Base-by-base conservation (phyloP, 2,888 invertebrate genomes). In the Chydorus sphaericus region DNA sequence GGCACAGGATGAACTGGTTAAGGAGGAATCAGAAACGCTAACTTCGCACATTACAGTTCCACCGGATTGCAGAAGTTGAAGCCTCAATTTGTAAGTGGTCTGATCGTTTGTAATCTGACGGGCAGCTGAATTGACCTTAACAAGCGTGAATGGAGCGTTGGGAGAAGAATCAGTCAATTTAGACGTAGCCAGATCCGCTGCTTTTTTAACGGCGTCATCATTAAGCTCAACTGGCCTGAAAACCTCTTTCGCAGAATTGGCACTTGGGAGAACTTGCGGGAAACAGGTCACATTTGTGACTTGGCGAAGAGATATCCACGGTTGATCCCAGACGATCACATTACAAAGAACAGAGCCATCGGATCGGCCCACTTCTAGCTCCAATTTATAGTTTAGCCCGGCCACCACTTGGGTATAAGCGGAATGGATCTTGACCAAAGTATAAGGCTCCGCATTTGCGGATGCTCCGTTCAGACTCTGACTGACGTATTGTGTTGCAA, bases 371-470 rank as follows among this genome's bases (percentile, higher is more conserved):
- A 54, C 28, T 18, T 38, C 44, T 33, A 54, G 54, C 23, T 39
- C 26, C 54, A 54, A 14, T 20, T 54, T 48, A 26, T 48, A 54
- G 30, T 54, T 54, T 5, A 30, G 4, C 5, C 54, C 54, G 10
- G 54, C 54, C 4, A 54, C 54, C 1, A 54, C 28, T 44, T 55
- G 48, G 6, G 48, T 49, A 8, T 30, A 26, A 1, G 48, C 49
- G n/a, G 61, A 52, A n/a, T 63, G 55, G 39, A 65, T 60, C 26
- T 59, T 55, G 7, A 63, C 62, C 1, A 65, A 28, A 38, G 68
- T 52, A 11, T 11, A 33, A 3, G 36, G 33, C 33, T 28, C 26
- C 18, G 36, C 29, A 20, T 36, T 36, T 2, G 23, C 6, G 20
- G 30, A 6, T 29, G 10, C 36, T n/a, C 26, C n/a, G 26, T 36